Base-by-base conservation (phyloP, 2,113 vertebrate species). In the Colaptes auratus region DNA sequence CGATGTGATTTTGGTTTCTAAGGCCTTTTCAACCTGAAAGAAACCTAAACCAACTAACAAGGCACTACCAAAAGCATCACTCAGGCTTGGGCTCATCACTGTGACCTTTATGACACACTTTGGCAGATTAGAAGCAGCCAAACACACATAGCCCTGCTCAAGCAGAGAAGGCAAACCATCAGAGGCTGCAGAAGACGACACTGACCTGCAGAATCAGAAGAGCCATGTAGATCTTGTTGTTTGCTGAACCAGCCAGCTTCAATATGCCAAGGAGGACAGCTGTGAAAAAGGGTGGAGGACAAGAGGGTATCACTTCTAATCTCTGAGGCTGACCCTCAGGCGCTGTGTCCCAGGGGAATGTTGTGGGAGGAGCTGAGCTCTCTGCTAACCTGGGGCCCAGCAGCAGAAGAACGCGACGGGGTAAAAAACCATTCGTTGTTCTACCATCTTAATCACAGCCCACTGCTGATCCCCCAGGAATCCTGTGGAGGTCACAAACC, bases 331-430 rank as follows among this genome's bases (percentile, higher is more conserved):
- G 59, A 15, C 13, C 20, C 53, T 73, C 71, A 50, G 39, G 52
- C 19, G 3, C 27, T 20, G 3, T 3, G 15, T 28, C 33, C 18
- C 10, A 10, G 48, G 36, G 23, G 27, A n/a, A 18, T 2, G 27
- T 1, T 6, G 65, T 9, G 70, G 52, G 56, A n/a, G 19, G 10
- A 71, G 17, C 60, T 27, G 35, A 14, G 84, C 5, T 64, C 85
- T 35, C 88, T 66, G 92, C 98, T 83, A 18, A 99, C 99, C 99
- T 98, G 99, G 98, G 46, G 98, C 97, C 98, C 99, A 99, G 95
- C 98, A 99, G 95, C 98, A 98, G 86, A 99, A 92, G 91, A 99
- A 99, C 7, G 97, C 90, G 3, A 97, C 9, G 0, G 98, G 98
- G 93, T 99, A 99, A 48, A 99, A 98, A 17, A 98, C 39, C 92